Conservation (phyloP, 2,888 invertebrate species). For the Imbricaverruca yamaguchii region DNA sequence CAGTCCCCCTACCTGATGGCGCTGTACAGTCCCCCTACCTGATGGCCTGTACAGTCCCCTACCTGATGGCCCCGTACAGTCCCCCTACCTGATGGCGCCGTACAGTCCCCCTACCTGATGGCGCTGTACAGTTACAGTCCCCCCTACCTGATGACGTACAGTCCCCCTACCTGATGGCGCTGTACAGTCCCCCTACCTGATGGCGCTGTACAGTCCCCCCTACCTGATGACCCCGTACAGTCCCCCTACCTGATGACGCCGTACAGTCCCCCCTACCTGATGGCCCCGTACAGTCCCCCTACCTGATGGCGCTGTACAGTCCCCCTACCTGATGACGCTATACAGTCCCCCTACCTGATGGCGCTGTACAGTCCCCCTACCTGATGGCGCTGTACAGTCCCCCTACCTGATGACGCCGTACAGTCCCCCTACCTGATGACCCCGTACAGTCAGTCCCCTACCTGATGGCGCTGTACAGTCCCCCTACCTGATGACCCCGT, state of each 20-base stretch:
- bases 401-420: constrained; percentile 25
- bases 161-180: constrained; percentile 22
- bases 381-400: constrained; percentile 25
- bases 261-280: too few species aligned
- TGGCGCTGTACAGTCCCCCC: constrained; percentile 28
- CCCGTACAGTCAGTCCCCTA: not conserved
- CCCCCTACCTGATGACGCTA: too few species aligned
- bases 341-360: constrained; percentile 2
- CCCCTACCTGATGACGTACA: too few species aligned
- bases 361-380: constrained; percentile 23
- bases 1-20: constrained; percentile 21
- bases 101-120: constrained; percentile 23
- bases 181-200: constrained; percentile 20
- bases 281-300: too few species aligned
- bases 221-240: too few species aligned
- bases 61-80: too few species aligned
- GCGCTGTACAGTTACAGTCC: constrained; percentile 27
- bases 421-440: too few species aligned
- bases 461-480: constrained; percentile 26
- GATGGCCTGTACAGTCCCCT: constrained; percentile 27
- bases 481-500: too few species aligned
- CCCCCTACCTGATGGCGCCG: constrained; percentile 24
- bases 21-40: constrained; percentile 20
- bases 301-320: constrained; percentile 27
- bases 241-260: constrained; percentile 22